Base-by-base conservation (phyloP, 2,888 invertebrate species). In the Caenorhabditis sinica region DNA sequence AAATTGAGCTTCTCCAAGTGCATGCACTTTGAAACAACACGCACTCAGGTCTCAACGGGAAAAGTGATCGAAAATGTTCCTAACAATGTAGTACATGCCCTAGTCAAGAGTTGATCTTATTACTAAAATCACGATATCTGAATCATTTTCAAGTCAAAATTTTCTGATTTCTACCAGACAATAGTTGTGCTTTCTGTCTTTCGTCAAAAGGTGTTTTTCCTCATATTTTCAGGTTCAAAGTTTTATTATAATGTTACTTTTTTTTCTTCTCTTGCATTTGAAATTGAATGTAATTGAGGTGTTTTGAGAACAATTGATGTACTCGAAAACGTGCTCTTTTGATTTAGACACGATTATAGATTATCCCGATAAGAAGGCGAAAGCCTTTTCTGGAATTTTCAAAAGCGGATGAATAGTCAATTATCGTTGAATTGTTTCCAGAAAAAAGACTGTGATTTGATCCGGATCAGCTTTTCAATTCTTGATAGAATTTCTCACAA, bases 351-450 rank as follows among this genome's bases (percentile, higher is more conserved):
- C 17, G 69, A 53, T 69, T 69, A 69, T 56, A 23, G 23, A 33
- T 69, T 56, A 56, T 69, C 69, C 69, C 17, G 69, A 56, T 69
- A 25, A 69, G 40, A 69, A 40, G 8, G 25, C n/a, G n/a, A 25
- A 53, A 40, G 20, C 20, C 40, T 40, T 51, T 65, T 65, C 65
- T 65, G 65, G 65, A 65, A 65, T 65, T 69, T 51, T 69, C 13
- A 23, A 63, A 69, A 69, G 40, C 56, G 56, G 69, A 69, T 69
- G 36, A 69, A 69, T 56, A 56, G 53, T 69, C 56, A 56, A 69
- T 56, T 69, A 23, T 56, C 15, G 36, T 25, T 25, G 69, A 69
- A 68, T 53, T 68, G 68, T 36, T 23, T 68, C n/a, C 43, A 13
- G 30, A 30, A 65, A 45, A 65, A 40, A 63, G 25, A 49, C n/a